phyloP scores from a whole-genome alignment of 1,140 invertebrate species.

The Eupristina koningsbergeri region DNA sequence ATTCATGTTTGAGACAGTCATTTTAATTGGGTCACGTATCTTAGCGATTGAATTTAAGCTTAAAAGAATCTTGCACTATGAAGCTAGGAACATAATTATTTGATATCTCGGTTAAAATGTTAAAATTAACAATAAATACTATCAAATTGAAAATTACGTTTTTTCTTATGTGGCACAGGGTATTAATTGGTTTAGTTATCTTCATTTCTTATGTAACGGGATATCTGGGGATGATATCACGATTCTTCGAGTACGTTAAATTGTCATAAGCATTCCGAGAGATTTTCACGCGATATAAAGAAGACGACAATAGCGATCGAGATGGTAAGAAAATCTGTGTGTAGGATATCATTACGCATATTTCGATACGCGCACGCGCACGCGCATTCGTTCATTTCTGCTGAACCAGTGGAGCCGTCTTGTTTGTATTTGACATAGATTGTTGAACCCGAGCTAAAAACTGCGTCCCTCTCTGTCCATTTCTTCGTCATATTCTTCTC shows the following conservation, averaged over 20 bases:
- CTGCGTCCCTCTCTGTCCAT: constrained; percentile 44
- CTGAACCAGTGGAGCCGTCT: constrained; percentile 11
- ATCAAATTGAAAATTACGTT: background rate
- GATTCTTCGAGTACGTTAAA: background rate
- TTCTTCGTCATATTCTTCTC: constrained; percentile 45
- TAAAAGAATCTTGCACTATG: background rate
- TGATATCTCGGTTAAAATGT: background rate
- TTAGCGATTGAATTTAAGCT: background rate
- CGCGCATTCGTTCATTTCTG: background rate
- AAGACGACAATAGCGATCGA: background rate
- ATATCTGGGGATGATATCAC: background rate
- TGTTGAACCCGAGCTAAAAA: constrained; percentile 60
- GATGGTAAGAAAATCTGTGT: background rate
- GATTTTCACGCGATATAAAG: background rate
- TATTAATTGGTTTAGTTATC: background rate
- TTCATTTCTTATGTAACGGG: background rate
- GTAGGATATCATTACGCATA: too few species aligned
- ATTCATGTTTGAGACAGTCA: background rate
- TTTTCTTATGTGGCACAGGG: background rate
- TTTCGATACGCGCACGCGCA: too few species aligned
- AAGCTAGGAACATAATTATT: background rate
- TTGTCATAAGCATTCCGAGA: background rate
- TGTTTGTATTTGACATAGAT: constrained; percentile 61
- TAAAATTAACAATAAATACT: background rate
- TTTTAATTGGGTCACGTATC: background rate